These are phyloP conservation scores for Gortyna flavago DNA, from an alignment of 2,888 invertebrate genomes.

Conservation along the genomic window DNA sequence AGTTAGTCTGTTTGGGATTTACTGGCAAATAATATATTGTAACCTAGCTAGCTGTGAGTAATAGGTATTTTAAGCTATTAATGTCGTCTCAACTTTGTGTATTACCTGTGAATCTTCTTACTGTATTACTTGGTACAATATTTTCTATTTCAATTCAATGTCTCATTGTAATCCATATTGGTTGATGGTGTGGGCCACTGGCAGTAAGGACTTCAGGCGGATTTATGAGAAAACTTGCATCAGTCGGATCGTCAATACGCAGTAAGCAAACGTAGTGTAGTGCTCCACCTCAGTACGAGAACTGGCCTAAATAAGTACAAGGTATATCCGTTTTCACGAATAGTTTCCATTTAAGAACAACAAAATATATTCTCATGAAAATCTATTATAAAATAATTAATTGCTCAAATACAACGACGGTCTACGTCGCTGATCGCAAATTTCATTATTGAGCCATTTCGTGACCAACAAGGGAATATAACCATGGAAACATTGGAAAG, in stretches of 20 bases:
- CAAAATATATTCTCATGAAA: slow-evolving; percentile 2
- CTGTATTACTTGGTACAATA: neutral
- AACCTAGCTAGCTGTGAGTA: neutral
- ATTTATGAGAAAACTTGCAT: neutral
- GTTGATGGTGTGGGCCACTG: neutral
- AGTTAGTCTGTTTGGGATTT: neutral
- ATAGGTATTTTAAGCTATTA: neutral
- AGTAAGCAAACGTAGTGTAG: neutral
- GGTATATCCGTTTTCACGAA: neutral
- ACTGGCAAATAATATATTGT: neutral
- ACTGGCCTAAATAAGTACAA: neutral
- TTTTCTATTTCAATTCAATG: neutral
- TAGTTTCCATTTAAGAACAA: neutral
- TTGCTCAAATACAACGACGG: slow-evolving; percentile 11
- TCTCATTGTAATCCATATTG: neutral
- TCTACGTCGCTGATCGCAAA: slow-evolving; percentile 17
- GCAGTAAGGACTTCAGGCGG: neutral
- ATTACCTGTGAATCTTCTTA: neutral
- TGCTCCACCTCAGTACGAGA: neutral
- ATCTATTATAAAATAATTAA: slow-evolving; percentile 35
- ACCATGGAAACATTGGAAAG: neutral
- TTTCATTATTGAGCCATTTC: slow-evolving; percentile 20
- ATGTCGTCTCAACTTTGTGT: neutral
- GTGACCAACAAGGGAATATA: slow-evolving; percentile 21
- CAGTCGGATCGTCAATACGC: neutral